Evolutionary conservation across 2,113 vertebrate genomes (phyloP).

Genomic region (Mirounga angustirostris): DNA sequence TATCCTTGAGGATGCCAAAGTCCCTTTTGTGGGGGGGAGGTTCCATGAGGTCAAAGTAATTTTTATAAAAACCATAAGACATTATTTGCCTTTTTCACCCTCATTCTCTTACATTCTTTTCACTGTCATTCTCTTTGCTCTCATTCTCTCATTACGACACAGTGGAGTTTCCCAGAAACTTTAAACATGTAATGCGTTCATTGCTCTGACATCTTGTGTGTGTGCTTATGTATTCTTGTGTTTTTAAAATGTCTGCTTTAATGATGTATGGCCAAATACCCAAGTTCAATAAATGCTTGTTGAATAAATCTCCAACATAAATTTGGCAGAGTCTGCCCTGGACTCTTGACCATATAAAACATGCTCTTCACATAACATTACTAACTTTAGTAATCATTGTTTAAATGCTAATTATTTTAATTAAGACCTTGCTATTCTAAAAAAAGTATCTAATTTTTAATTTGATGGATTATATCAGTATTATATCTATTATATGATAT

Average conservation of each 20-base stretch:
- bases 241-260: neutral
- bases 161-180: neutral
- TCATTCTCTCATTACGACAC: neutral
- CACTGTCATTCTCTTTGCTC: neutral
- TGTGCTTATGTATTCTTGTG: neutral
- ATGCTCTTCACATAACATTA: conserved; percentile 5
- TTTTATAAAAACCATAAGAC: neutral
- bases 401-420: conserved; percentile 52
- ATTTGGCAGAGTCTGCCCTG: neutral
- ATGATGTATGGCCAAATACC: neutral
- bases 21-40: neutral
- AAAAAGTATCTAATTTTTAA: neutral
- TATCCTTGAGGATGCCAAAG: neutral
- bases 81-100: neutral
- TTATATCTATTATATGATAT: neutral
- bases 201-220: neutral
- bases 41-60: neutral
- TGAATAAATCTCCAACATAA: neutral
- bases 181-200: neutral
- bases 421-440: neutral
- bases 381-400: neutral
- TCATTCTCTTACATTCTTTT: neutral
- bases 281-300: conserved; percentile 20
- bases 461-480: neutral
- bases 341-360: conserved; percentile 29